Evolutionary conservation across 2,113 vertebrate species (phyloP), one percentile per base, ranked within the genome.

Genomic region (Cariama cristata): DNA sequence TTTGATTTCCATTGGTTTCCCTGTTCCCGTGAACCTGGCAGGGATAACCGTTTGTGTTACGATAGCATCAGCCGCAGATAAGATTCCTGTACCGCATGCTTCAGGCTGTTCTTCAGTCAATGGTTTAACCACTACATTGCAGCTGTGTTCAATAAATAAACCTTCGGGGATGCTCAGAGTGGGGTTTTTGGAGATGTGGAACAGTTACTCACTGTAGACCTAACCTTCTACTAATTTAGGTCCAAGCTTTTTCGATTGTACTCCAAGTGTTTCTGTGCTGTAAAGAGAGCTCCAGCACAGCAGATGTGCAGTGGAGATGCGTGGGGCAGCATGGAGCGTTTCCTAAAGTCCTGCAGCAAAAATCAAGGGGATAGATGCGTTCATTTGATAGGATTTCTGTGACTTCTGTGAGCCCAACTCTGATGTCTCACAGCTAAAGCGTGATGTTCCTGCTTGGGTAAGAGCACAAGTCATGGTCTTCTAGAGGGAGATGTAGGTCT

Each of bases 131-230:
- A 14, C 52, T 45, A 3, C 2, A 0, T 44, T 58, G 60, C 47
- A 89, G n/a, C 63, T 90, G 28, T 55, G 28, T 86, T 90, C 82
- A 88, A 40, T 68, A 88, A 95, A 86, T 56, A 93, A 81, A 67
- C 33, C 26, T 79, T 81, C 1, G 6, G 33, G 69, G 62, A 45
- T 91, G 63, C 40, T 89, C 35, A 12, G 47, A 68, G 20, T 30
- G 56, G 27, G n/a, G 9, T 5, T 88, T 93, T 49, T 95, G 60
- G 60, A 93, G 56, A 9, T 89, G 35, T 71, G 27, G 33, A 89
- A 13, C 38, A 74, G 14, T 71, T 75, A 56, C 23, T 91, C 35
- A 26, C 55, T 87, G 59, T 62, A 66, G 40, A 75, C n/a, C 45
- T 69, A 22, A 63, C 64, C 15, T 58, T 35, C 52, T 62, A 17